Evolutionary conservation across 2,113 vertebrate species (phyloP), one percentile per base, ranked within the genome.

Genomic region (Bubalus kerabau): DNA sequence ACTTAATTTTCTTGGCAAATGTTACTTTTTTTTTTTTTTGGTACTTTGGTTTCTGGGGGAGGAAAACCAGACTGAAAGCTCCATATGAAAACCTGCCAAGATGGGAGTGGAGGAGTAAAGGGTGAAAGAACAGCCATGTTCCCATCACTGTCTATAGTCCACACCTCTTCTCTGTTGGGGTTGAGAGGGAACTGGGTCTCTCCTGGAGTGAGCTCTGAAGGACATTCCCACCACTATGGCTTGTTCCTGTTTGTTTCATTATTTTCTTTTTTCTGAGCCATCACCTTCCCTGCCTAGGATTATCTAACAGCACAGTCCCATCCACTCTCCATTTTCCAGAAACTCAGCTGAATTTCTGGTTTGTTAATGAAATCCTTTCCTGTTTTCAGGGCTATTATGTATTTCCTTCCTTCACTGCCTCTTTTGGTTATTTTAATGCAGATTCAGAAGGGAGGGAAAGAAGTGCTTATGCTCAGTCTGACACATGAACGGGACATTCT

Each of bases 291-390:
- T 87, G 46, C 28, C 50, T 19, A 96, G 57, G 43, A n/a, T 60
- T 85, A 87, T 62, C 54, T 86, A 56, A 87, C 48, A 57, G 84
- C 2, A 90, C 15, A 23, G 36, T 23, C 12, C 80, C 86, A 6
- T 71, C 15, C 84, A 59, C 32, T 78, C 81, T 82, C 62, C 84
- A 26, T 59, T 94, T 90, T 64, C 87, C 64, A 97, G 43, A 88
- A 88, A 91, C 40, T 59, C 74, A 62, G 6, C 2, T 64, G 43
- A 52, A 89, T 82, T 87, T 87, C 67, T 92, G 54, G 56, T 36
- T 74, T 90, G 82, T 48, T 56, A 32, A 60, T 56, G 26, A 23
- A 17, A 60, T 10, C 16, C 64, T n/a, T 80, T 60, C 43, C 36
- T 30, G 17, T 50, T 90, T 64, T 87, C 28, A 7, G 52, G 13